Base-by-base conservation (phyloP, 92 coral and sea anemone species). In the Nematostella vectensis region DNA sequence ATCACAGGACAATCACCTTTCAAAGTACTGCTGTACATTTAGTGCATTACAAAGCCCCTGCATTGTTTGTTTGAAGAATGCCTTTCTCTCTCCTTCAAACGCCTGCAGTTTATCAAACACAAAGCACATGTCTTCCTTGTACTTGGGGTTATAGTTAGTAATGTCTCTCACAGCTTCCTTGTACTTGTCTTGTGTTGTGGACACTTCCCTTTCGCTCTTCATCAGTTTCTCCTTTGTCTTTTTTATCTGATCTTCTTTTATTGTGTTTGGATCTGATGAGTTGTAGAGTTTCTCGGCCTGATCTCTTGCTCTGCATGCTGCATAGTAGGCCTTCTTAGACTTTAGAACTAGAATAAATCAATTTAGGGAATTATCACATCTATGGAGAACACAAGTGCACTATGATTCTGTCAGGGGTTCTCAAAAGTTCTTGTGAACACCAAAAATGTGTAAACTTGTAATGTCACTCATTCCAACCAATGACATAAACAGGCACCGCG, bases 91-190 rank as follows among this genome's bases (percentile, higher is more conserved):
- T 26, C 79, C 79, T 71, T 89, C 96, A 27, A 74, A 66, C 33
- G 70, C 78, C 62, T 89, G 96, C 30, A 87, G 73, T 59, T 70
- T 84, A 54, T 69, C 75, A 54, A 89, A 89, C 44, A 64, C 71
- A 26, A 67, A 70, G 56, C 79, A 61, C 96, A 89, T 89, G 53
- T 89, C 96, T 15, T 89, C 94, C 55, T 65, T 49, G 44, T 89
- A 89, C 72, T 89, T 89, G 3, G 81, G 86, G 69, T 80, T 72
- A 40, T 89, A 89, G 38, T 62, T 87, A 3, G 69, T 75, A 0
- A 89, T 76, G 50, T 89, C 96, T 19, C 96, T 69, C 19, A 89
- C 18, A 10, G 85, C 61, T 11, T 89, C 96, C 44, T 80, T 49
- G 47, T 89, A 89, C 19, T 77, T 80, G n/a, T 27, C 82, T 40